Conservation (phyloP, 2,888 invertebrate genomes). For the Ichneumoninae sp. region DNA sequence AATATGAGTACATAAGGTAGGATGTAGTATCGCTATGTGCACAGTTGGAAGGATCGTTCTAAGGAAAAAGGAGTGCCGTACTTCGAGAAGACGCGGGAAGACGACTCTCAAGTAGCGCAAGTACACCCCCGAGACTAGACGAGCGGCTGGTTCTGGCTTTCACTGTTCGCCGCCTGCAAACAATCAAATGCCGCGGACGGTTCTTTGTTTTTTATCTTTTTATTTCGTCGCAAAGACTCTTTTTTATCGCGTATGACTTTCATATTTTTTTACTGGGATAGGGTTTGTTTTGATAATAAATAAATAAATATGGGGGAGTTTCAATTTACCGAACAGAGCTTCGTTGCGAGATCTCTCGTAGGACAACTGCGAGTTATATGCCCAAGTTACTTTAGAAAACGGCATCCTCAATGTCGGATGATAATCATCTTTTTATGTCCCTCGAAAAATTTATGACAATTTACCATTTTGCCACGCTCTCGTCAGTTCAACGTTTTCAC, state of each 20-base stretch:
- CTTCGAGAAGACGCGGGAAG: conserved; percentile 56
- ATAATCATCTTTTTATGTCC: no score
- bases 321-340: neutral
- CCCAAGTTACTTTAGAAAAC: no score
- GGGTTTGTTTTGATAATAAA: neutral
- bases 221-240: conserved; percentile 3
- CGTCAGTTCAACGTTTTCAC: no score
- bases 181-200: conserved; percentile 61
- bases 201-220: conserved; percentile 31
- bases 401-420: no score
- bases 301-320: neutral
- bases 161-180: conserved; percentile 41
- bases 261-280: neutral
- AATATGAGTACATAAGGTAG: conserved; percentile 9
- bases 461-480: no score
- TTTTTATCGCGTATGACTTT: neutral
- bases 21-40: conserved; percentile 18
- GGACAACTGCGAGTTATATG: neutral
- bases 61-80: conserved; percentile 50
- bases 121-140: conserved; percentile 61
- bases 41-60: conserved; percentile 38
- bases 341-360: neutral
- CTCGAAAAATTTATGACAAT: no score
- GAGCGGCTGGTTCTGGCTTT: conserved; percentile 43
- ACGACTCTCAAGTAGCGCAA: conserved; percentile 58